Evolutionary conservation across 2,113 vertebrate genomes (phyloP).

Genomic region (Epinephelus cyanopodus): DNA sequence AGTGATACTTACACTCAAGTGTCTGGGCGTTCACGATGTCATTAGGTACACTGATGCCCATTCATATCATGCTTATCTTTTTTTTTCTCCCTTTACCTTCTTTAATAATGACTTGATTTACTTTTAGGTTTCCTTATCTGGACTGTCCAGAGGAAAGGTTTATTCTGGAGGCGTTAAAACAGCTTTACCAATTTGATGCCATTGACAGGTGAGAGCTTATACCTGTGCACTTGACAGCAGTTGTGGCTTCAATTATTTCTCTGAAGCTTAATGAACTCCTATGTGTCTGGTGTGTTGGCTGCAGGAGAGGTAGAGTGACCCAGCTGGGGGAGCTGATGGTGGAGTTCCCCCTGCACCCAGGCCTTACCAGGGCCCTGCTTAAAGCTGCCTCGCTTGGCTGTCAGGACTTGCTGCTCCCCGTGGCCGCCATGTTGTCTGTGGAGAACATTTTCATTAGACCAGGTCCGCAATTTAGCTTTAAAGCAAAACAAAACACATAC

Average conservation of each 20-base stretch:
- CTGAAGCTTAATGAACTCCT: background rate
- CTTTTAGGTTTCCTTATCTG: constrained; percentile 93
- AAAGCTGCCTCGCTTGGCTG: constrained; percentile 91
- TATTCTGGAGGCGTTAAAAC: constrained; percentile 94
- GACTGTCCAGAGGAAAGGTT: constrained; percentile 95
- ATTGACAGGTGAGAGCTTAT: constrained; percentile 91
- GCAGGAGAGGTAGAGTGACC: constrained; percentile 93
- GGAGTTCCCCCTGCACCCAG: constrained; percentile 94
- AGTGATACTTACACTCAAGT: constrained; percentile 95
- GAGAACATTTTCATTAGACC: constrained; percentile 98
- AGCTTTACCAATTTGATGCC: constrained; percentile 95
- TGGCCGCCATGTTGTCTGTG: constrained; percentile 97
- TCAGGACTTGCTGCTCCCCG: constrained; percentile 92
- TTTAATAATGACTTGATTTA: background rate
- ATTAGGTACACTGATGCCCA: constrained; percentile 86
- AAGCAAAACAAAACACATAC: background rate
- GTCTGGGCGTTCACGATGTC: constrained; percentile 95
- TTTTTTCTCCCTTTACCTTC: background rate
- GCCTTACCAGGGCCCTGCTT: constrained; percentile 91
- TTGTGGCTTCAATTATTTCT: background rate
- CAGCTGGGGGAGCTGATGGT: constrained; percentile 92
- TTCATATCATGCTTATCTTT: background rate
- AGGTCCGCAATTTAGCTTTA: constrained; percentile 80
- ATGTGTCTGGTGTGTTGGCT: constrained; percentile 21
- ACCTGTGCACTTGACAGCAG: background rate